A percentile compares a stretch with the other conserved stretches of the same genome.
These are phyloP conservation scores for Montipora capitata DNA, from an alignment of 92 coral and sea anemone genomes.

Conservation along the genomic window DNA sequence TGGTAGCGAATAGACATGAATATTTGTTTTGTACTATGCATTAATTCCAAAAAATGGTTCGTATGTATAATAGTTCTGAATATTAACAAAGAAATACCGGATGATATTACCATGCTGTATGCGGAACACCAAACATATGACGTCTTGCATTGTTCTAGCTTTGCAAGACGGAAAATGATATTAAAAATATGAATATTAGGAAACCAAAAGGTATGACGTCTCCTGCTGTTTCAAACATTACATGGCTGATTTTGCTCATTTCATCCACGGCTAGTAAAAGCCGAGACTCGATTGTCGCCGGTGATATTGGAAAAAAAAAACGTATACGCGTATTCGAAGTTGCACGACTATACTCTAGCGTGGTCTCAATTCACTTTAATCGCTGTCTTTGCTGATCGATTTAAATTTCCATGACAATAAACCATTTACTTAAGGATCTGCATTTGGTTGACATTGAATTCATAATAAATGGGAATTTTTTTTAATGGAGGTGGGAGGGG, in stretches of 20 bases:
- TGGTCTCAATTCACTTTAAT: background rate
- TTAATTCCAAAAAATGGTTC: too few species aligned
- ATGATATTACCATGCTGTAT: conserved; percentile 15
- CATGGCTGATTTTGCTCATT: background rate
- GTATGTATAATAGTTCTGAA: too few species aligned
- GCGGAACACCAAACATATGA: too few species aligned
- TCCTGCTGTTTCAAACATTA: background rate
- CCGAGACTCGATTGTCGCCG: background rate
- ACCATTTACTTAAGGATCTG: background rate
- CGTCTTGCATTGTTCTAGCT: too few species aligned
- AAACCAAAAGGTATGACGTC: conserved; percentile 14
- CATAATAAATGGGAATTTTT: background rate
- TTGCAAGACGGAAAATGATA: too few species aligned
- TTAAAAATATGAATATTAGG: background rate
- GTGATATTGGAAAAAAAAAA: conserved; percentile 10
- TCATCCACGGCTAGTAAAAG: background rate
- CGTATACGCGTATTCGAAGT: background rate
- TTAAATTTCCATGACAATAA: background rate
- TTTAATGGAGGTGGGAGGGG: background rate
- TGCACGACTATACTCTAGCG: background rate
- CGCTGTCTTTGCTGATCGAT: too few species aligned
- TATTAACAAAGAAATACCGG: background rate
- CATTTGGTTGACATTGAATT: background rate
- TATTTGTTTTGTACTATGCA: background rate
- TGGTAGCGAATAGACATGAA: conserved; percentile 1